Evolutionary conservation across 1,140 invertebrate species (phyloP), one percentile per base, ranked within the genome.

Genomic region (Macrotrachela quadricornifera): DNA sequence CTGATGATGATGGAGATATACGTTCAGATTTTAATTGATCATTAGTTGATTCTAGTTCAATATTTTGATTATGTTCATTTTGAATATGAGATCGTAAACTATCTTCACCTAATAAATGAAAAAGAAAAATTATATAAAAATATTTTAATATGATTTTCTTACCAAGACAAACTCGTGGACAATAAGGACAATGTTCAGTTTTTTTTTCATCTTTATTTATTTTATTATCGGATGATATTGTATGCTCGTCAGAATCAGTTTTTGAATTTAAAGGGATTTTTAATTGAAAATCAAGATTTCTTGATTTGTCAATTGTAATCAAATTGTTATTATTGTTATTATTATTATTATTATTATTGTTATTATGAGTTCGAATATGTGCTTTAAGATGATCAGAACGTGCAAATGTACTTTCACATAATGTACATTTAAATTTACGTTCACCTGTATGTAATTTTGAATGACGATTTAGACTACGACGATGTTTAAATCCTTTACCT

Each of bases 331-430:
- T 30, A 30, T 8, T 30, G 21, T 30, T 30, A 30, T 30, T 30
- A 30, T 30, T 2, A 30, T 30, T 30, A 30, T 30, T 2, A 30
- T 8, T 30, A 30, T 30, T 2, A 64, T 80, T 80, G 54, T 81
- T 83, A 66, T 91, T 85, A 63, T 92, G 87, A 0, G 85, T 91
- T 66, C 87, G 87, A 79, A 90, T 80, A 65, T 94, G 87, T 56
- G 88, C 90, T 69, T 91, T 91, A 61, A 94, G 66, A 63, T 92
- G 86, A 66, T 92, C 87, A 65, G 84, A 86, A 71, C 86, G 79
- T 18, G 83, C 85, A 71, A 91, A 94, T 48, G 85, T 83, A 14
- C 84, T 80, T 62, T 85, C 82, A 67, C 88, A 92, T 63, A 85
- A 81, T 2, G 77, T 74, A 68, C 88, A 94, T 63, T 82, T 80